phyloP scores from a whole-genome alignment of 2,888 invertebrate species.

The Thecophora atra region DNA sequence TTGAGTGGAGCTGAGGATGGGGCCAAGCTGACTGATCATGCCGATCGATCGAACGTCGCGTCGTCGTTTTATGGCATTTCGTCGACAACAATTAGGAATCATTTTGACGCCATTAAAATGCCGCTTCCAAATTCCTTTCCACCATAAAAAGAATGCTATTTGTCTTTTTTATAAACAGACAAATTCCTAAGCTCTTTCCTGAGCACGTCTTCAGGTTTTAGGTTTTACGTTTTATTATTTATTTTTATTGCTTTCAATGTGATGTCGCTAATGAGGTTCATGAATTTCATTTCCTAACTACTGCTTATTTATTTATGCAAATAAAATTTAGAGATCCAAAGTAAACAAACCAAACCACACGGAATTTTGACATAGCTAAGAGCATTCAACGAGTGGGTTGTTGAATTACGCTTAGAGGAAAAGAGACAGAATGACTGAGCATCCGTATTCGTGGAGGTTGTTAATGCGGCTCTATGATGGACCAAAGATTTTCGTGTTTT shows the following conservation, averaged over 20 bases:
- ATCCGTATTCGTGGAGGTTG: neutral
- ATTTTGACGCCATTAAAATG: conserved; percentile 42
- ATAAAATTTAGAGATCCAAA: neutral
- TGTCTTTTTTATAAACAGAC: conserved; percentile 1
- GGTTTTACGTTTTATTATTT: conserved; percentile 11
- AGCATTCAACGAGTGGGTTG: conserved; percentile 1
- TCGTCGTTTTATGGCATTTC: conserved; percentile 38
- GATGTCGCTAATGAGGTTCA: conserved; percentile 24
- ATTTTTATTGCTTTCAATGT: conserved; percentile 31
- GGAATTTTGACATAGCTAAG: conserved; percentile 23
- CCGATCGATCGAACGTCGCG: too few species aligned
- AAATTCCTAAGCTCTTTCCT: neutral
- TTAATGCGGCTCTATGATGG: neutral
- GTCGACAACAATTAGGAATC: conserved; percentile 40
- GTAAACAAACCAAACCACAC: neutral
- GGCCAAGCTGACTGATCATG: neutral
- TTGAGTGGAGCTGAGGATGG: neutral
- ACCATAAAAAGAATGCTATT: too few species aligned
- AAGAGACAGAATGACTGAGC: neutral
- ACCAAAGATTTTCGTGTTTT: neutral
- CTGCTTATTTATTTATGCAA: conserved; percentile 31
- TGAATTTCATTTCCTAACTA: conserved; percentile 14
- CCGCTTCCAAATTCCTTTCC: conserved; percentile 10
- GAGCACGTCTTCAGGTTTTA: too few species aligned
- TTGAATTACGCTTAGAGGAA: neutral